Conservation (phyloP, 2,113 vertebrate genomes). For the Nannospalax galili region DNA sequence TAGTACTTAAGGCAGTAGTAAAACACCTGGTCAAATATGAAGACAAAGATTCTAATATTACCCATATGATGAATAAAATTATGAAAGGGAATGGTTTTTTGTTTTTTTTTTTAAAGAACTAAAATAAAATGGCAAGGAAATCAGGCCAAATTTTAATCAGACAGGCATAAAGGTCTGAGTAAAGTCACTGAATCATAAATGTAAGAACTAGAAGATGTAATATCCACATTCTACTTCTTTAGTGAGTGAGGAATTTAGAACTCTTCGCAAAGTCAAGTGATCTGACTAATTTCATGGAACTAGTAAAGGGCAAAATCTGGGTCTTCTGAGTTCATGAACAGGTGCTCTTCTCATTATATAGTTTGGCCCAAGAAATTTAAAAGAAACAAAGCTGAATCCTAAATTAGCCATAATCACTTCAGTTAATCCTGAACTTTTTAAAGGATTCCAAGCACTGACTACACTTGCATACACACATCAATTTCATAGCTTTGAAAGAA, state of each 20-base stretch:
- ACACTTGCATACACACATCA: neutral
- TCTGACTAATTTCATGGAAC: slow-evolving; percentile 23
- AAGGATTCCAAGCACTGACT: neutral
- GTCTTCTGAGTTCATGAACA: slow-evolving; percentile 21
- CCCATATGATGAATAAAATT: neutral
- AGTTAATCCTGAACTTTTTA: neutral
- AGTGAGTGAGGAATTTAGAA: slow-evolving; percentile 3
- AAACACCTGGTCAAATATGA: slow-evolving; percentile 9
- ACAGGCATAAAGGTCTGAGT: slow-evolving; percentile 35
- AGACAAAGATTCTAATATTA: neutral
- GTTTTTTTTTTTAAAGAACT: neutral
- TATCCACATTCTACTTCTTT: neutral
- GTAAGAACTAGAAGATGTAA: neutral
- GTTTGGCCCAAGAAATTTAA: neutral
- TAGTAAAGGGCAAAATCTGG: neutral
- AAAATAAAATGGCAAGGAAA: slow-evolving; percentile 9
- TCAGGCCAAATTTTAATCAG: slow-evolving; percentile 25
- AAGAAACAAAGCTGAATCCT: neutral
- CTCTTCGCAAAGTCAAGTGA: neutral
- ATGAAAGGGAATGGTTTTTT: neutral
- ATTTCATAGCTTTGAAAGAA: neutral
- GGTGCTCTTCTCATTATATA: neutral
- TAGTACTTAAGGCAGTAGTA: slow-evolving; percentile 13
- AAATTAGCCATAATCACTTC: slow-evolving; percentile 13
- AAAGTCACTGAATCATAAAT: slow-evolving; percentile 13